These are phyloP conservation scores for Spheniscus mendiculus DNA, from an alignment of 2,113 vertebrate genomes.

Conservation along the genomic window DNA sequence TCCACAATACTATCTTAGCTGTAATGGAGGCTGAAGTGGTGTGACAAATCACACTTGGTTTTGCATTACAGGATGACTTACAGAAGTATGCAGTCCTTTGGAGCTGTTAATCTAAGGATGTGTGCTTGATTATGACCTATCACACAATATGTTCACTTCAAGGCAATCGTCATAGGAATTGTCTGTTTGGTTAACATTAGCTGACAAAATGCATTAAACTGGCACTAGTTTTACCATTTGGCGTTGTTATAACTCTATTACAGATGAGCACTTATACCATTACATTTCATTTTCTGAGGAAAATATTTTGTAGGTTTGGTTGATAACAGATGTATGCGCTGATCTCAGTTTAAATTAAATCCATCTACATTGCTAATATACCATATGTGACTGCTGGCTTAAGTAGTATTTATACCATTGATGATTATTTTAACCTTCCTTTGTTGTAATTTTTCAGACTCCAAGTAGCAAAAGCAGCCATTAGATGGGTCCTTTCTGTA, in stretches of 20 bases:
- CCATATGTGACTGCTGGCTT: neutral
- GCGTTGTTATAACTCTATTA: neutral
- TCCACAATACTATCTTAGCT: neutral
- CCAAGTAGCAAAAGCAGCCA: neutral
- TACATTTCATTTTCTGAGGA: neutral
- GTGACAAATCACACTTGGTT: conserved; percentile 53
- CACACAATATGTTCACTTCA: conserved; percentile 48
- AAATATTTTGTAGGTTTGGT: neutral
- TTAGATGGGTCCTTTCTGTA: neutral
- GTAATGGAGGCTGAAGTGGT: conserved; percentile 49
- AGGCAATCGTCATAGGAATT: conserved; percentile 17
- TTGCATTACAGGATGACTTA: conserved; percentile 73
- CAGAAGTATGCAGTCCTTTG: conserved; percentile 56
- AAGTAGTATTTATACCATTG: neutral
- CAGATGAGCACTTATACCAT: neutral
- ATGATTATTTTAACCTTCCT: conserved; percentile 28
- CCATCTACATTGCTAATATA: neutral
- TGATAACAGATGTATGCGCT: neutral
- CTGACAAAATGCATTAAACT: conserved; percentile 46
- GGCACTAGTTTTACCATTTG: neutral
- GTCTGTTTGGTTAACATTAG: conserved; percentile 39
- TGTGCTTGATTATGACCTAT: conserved; percentile 68
- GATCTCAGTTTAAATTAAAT: neutral
- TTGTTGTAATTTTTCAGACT: conserved; percentile 18
- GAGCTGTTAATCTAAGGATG: conserved; percentile 70